Evolutionary conservation across 2,888 invertebrate genomes (phyloP).

Genomic region (Lacanobia oleracea): DNA sequence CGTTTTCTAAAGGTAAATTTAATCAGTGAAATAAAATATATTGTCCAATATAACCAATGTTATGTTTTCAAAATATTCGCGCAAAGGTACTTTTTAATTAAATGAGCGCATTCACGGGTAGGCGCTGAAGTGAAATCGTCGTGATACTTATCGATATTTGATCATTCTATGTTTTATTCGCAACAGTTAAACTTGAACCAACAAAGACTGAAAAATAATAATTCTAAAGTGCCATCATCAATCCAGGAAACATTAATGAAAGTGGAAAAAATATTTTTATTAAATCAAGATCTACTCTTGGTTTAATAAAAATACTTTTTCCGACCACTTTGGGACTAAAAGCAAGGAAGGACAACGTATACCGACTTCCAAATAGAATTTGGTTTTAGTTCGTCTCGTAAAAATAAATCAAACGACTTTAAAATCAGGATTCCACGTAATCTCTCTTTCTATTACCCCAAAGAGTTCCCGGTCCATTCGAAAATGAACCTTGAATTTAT

Average conservation of each 20-base stretch:
- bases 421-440: constrained; percentile 80
- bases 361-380: constrained; percentile 61
- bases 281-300: neutral
- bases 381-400: constrained; percentile 77
- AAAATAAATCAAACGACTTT: constrained; percentile 84
- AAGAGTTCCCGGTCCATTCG: constrained; percentile 51
- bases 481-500: constrained; percentile 73
- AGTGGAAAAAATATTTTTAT: no score
- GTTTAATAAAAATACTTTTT: constrained; percentile 51
- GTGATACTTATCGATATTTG: no score
- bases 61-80: neutral
- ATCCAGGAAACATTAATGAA: constrained; percentile 21
- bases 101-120: no score
- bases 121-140: no score
- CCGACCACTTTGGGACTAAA: constrained; percentile 27
- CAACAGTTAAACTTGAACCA: neutral
- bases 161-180: no score
- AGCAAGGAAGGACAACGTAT: constrained; percentile 35
- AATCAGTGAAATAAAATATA: neutral
- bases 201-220: constrained; percentile 1
- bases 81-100: no score
- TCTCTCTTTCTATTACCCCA: constrained; percentile 76
- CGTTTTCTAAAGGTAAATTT: neutral
- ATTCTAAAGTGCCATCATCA: neutral
- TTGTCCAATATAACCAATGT: neutral